Evolutionary conservation across 2,888 invertebrate species (phyloP), one percentile per base, ranked within the genome.

Genomic region (Nomada ferruginata): DNA sequence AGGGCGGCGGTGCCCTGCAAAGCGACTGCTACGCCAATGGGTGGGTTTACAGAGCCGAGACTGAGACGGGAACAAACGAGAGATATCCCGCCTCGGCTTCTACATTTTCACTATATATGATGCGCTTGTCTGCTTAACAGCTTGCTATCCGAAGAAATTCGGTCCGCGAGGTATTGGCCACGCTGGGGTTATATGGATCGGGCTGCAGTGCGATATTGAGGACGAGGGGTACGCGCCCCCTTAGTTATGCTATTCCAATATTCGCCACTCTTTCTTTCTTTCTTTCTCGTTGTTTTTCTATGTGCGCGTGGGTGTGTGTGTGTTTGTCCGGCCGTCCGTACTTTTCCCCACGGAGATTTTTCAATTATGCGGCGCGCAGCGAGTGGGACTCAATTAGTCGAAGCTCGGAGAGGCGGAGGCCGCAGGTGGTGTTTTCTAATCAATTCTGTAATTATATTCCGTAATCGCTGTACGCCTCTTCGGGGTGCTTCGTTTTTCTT

Each of bases 101-200:
- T 91, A 91, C 88, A 87, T 84, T 89, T 87, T 91, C 86, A 90
- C 85, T 90, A 90, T 90, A 91, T 89, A 91, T 89, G 89, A 90
- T 90, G 88, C 91, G 90, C 90, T 91, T 91, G 87, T 93, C 91
- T 93, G 93, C 93, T 93, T 93, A 93, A 94, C 95, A 97, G 97
- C 97, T 95, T 99, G 98, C 96, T 98, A 99, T 96, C 98, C 98
- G 94, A 97, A 98, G 95, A 97, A 97, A 95, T 98, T 97, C 95
- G 98, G 98, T 91, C 98, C 98, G 91, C 97, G 98, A 95, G 98
- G 98, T 94, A 96, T 98, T 95, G 98, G 98, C 93, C 98, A 97
- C 94, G 97, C 98, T 92, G 97, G 98, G 94, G 97, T 98, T 94
- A 96, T 96, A 91, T 96, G 96, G 94, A 95, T 97, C 94, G 97